Percentiles rank a stretch among this genome's conserved stretches.
Evolutionary conservation across 1,140 invertebrate species (phyloP).

Genomic region (Notospermus geniculatus): DNA sequence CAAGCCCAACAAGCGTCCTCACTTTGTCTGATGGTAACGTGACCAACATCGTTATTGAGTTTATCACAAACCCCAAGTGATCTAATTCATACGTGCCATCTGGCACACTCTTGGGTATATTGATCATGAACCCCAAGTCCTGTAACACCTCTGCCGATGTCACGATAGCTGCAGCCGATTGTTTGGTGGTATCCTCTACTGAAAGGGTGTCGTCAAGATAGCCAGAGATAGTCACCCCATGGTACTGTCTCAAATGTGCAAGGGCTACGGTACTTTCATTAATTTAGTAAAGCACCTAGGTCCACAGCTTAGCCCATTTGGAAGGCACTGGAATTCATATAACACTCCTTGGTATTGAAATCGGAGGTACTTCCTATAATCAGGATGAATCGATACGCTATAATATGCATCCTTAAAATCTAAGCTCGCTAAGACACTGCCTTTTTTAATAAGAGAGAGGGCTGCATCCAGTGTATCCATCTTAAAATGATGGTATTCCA

Average conservation of each 20-base stretch:
- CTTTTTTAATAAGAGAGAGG: conserved; percentile 16
- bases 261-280: conserved; percentile 17
- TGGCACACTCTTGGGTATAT: too few species aligned
- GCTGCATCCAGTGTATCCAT: conserved; percentile 30
- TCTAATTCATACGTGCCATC: too few species aligned
- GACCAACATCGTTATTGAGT: too few species aligned
- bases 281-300: conserved; percentile 19
- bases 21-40: too few species aligned
- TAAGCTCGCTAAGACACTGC: conserved; percentile 27
- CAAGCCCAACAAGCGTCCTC: too few species aligned
- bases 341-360: conserved; percentile 19
- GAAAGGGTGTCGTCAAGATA: neutral
- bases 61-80: too few species aligned
- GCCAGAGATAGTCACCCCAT: too few species aligned
- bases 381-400: conserved; percentile 12
- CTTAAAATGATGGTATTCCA: too few species aligned
- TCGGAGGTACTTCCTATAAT: conserved; percentile 19
- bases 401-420: conserved; percentile 29
- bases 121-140: too few species aligned
- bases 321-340: conserved; percentile 25
- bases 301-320: conserved; percentile 21
- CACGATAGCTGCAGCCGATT: too few species aligned
- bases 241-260: conserved; percentile 9
- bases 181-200: neutral
- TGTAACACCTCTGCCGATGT: too few species aligned